phyloP scores from a whole-genome alignment of 2,797 vertebrate species.

The Bovichtus diacanthus region DNA sequence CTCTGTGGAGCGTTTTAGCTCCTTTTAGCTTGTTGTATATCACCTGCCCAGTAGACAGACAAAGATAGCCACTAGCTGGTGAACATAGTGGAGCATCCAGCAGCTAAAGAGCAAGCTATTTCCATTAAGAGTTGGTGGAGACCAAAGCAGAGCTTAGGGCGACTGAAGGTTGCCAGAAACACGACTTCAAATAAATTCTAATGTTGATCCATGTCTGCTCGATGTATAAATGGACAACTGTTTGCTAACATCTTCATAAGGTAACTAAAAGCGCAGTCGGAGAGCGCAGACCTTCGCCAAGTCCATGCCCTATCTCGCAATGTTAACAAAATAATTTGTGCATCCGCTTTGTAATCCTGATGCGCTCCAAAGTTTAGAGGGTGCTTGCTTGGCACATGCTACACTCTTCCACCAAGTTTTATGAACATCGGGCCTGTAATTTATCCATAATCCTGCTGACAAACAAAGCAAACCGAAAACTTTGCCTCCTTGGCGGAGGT shows the following conservation, averaged over 20 bases:
- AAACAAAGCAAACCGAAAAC: too few relatives aligned
- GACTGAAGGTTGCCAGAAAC: not conserved
- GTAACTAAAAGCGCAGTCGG: too few relatives aligned
- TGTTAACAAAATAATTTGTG: too few relatives aligned
- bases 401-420: not conserved
- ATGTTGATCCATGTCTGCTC: not conserved
- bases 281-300: too few relatives aligned
- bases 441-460: not conserved
- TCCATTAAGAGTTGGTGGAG: not conserved
- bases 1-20: not conserved
- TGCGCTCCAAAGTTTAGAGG: too few relatives aligned
- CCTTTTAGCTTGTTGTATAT: not conserved
- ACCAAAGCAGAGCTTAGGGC: not conserved
- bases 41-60: not conserved
- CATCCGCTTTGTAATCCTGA: too few relatives aligned
- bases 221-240: not conserved
- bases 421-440: not conserved
- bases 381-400: not conserved
- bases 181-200: not conserved
- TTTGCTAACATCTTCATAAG: not conserved
- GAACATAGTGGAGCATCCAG: not conserved
- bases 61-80: not conserved
- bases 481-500: not conserved
- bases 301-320: too few relatives aligned
- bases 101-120: not conserved